Evolutionary conservation across 2,113 vertebrate species (phyloP), one percentile per base, ranked within the genome.

Genomic region (Psephotus haematonotus): DNA sequence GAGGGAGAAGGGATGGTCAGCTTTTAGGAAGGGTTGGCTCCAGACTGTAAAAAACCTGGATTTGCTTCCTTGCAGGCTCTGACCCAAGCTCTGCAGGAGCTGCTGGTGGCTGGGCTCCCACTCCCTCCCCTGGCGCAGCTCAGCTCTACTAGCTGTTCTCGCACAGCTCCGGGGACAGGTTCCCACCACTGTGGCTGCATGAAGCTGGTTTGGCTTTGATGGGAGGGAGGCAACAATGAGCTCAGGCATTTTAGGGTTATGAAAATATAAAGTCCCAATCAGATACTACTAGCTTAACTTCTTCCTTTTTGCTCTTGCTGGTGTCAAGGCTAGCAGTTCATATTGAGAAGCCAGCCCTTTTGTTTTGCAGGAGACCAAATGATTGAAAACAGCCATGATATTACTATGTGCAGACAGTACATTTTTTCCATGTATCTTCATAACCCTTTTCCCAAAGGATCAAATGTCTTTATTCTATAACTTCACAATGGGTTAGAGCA

Each of bases 381-480:
- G 94, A 97, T 95, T 97, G 89, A 93, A 96, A 97, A 80, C 97
- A 97, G 96, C 82, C 89, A 95, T 37, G 62, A 93, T 93, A 93
- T 87, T 92, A 65, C 71, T 92, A 55, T 86, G 89, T 50, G 2
- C 0, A 81, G 88, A 82, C 94, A 95, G 86, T 87, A 70, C 91
- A 91, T 95, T 95, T 96, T 94, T 95, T 89, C 95, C 86, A 70
- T 96, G 71, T 89, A 96, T 97, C 95, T 97, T 97, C 92, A 97
- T 92, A 95, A 87, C 75, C 78, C 75, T 85, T 95, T 92, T 87
- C 92, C 94, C 96, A 91, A 90, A 88, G 92, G 96, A 96, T 89
- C 33, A 47, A 88, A 93, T 86, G 63, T 82, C 89, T 96, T 93
- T 92, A 91, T 96, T 95, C 90, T 94, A 50, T 80, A 93, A 88